Percentiles rank a stretch among this genome's conserved stretches.
Conservation (phyloP, 2,888 invertebrate genomes). For the Myopa testacea region DNA sequence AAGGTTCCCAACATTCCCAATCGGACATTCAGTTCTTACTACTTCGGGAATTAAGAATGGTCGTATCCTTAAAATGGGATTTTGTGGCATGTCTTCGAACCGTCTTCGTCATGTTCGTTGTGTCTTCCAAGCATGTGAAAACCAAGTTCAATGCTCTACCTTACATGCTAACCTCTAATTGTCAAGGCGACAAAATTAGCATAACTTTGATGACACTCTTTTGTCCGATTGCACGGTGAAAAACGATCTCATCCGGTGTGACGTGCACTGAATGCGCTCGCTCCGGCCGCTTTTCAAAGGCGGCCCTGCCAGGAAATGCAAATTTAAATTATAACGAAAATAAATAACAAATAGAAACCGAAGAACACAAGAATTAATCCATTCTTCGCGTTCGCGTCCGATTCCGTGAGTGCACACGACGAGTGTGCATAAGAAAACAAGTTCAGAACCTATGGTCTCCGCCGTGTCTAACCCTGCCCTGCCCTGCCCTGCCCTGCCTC, state of each 20-base stretch:
- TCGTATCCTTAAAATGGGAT: neutral
- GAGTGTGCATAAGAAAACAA: conserved; percentile 20
- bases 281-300: neutral
- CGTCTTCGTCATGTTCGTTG: neutral
- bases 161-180: conserved; percentile 1
- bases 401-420: neutral
- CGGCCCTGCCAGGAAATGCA: conserved; percentile 32
- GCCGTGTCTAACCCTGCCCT: neutral
- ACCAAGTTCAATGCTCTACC: conserved; percentile 30
- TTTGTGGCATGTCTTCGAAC: conserved; percentile 22
- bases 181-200: conserved; percentile 30
- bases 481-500: neutral
- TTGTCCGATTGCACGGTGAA: neutral
- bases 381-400: neutral
- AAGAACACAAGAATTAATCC: neutral
- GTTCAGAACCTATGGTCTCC: conserved; percentile 15
- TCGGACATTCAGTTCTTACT: conserved; percentile 12
- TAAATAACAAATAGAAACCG: conserved; percentile 28
- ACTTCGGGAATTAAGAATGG: no score
- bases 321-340: conserved; percentile 38
- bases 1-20: conserved; percentile 23
- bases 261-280: conserved; percentile 21
- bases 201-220: conserved; percentile 34
- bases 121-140: conserved; percentile 28
- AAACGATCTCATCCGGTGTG: conserved; percentile 33